Conservation (phyloP, 1,140 invertebrate genomes). For the Ditylenchus dipsaci region DNA sequence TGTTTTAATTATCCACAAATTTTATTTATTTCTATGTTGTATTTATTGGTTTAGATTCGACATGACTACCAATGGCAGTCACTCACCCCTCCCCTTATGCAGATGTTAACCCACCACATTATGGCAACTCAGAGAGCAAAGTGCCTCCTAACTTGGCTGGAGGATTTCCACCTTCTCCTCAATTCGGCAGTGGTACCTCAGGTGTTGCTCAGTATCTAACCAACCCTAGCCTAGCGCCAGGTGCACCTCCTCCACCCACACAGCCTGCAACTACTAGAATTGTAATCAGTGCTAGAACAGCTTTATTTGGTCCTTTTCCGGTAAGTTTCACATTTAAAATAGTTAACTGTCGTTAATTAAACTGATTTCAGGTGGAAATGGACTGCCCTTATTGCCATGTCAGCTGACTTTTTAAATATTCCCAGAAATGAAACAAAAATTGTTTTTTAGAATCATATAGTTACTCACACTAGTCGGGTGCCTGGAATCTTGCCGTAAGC, state of each 20-base stretch:
- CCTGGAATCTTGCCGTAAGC: slow-evolving; percentile 40
- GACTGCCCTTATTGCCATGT: slow-evolving; percentile 36
- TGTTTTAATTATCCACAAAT: no score
- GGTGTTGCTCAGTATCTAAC: not conserved
- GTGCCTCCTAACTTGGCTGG: not conserved
- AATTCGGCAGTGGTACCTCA: not conserved
- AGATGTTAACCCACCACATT: not conserved
- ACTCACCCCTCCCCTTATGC: slow-evolving; percentile 1
- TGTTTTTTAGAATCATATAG: slow-evolving; percentile 41
- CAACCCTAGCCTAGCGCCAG: not conserved
- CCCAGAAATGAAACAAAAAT: not conserved
- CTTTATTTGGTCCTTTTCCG: slow-evolving; percentile 45
- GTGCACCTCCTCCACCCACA: not conserved
- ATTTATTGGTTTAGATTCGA: no score
- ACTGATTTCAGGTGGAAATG: slow-evolving; percentile 36
- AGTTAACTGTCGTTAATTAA: no score
- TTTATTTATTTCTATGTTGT: no score
- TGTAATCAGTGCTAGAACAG: slow-evolving; percentile 18
- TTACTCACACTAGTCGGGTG: slow-evolving; percentile 42
- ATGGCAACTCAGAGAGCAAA: not conserved
- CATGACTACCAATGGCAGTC: not conserved
- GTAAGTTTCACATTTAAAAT: no score
- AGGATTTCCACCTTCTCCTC: slow-evolving; percentile 1
- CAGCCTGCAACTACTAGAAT: not conserved
- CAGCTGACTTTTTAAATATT: slow-evolving; percentile 1